These are phyloP conservation scores for Ametastegia equiseti DNA, from an alignment of 2,888 invertebrate genomes.

Conservation along the genomic window DNA sequence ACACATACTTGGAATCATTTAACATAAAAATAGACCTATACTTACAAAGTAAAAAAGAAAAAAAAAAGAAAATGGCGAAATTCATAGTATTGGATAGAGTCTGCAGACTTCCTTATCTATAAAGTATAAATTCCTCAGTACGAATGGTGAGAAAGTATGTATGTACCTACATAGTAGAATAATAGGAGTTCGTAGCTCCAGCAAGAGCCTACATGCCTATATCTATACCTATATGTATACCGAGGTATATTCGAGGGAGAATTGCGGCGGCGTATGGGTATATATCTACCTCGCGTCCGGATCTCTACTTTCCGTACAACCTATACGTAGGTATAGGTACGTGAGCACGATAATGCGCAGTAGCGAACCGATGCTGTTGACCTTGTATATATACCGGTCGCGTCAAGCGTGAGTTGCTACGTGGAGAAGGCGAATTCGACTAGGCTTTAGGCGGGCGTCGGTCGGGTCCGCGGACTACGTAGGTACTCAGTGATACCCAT, in stretches of 20 bases:
- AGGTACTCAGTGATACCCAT: no score
- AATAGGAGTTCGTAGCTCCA: neutral
- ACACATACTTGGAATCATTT: no score
- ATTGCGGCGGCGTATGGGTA: neutral
- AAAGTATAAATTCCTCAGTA: neutral
- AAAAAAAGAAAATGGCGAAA: no score
- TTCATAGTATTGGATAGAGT: neutral
- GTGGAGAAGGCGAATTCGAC: conserved; percentile 30
- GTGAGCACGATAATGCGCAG: conserved; percentile 63
- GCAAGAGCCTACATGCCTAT: neutral
- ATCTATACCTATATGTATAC: no score
- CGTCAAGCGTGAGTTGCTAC: conserved; percentile 31
- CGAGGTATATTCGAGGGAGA: neutral
- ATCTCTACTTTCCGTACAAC: conserved; percentile 37
- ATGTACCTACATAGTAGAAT: neutral
- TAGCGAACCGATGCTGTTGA: conserved; percentile 66
- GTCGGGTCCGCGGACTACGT: no score
- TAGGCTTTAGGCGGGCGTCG: neutral
- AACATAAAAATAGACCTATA: neutral
- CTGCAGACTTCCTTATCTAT: neutral
- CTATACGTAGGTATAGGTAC: neutral
- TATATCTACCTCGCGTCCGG: neutral
- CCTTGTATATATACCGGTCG: conserved; percentile 61
- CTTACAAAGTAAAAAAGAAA: neutral
- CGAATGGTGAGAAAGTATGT: neutral